phyloP scores from a whole-genome alignment of 2,113 vertebrate species.

The Dicerorhinus sumatrensis region DNA sequence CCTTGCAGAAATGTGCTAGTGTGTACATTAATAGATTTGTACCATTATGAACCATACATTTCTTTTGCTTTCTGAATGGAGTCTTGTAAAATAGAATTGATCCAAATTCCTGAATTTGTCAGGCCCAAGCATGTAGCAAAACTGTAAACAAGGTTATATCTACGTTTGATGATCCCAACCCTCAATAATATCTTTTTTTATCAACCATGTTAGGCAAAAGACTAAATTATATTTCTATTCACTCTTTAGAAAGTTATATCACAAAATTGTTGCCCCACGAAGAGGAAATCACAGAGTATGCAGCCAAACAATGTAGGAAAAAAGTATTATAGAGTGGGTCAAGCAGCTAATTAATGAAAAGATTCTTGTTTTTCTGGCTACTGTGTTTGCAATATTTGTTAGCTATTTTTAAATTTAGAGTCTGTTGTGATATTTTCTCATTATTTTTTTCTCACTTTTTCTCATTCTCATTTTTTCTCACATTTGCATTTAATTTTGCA shows the following conservation, averaged over 20 bases:
- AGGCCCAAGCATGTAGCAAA: neutral
- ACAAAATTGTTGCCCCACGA: neutral
- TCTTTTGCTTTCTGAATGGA: neutral
- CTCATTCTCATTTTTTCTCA: neutral
- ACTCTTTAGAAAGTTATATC: slow-evolving; percentile 16
- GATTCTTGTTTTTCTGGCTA: neutral
- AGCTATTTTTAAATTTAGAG: neutral
- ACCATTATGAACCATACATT: neutral
- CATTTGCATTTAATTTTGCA: neutral
- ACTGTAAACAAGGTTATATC: neutral
- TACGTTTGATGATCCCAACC: neutral
- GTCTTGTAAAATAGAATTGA: neutral
- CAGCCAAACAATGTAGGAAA: neutral
- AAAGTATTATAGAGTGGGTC: neutral
- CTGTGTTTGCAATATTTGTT: neutral
- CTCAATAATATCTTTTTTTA: slow-evolving; percentile 17
- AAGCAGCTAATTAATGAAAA: neutral
- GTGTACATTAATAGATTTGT: neutral
- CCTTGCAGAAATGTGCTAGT: neutral
- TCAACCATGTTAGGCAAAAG: slow-evolving; percentile 5
- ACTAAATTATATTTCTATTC: neutral
- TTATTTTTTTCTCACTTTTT: neutral
- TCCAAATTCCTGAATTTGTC: neutral
- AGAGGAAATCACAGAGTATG: neutral
- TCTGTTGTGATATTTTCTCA: neutral